phyloP scores from a whole-genome alignment of 2,888 invertebrate species.

The Lycaena phlaeas region DNA sequence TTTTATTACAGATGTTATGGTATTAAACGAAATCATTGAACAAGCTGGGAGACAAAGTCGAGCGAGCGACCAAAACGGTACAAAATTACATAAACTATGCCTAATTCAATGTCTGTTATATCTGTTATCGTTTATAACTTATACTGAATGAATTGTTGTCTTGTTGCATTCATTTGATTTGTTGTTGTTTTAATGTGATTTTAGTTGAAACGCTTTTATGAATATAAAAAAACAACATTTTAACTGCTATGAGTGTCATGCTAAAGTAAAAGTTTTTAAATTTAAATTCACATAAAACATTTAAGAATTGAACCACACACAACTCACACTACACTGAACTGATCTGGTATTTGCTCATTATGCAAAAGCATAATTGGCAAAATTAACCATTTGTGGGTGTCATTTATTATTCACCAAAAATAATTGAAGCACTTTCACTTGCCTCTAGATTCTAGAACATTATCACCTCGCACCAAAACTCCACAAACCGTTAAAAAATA shows the following conservation, averaged over 20 bases:
- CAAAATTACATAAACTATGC: constrained; percentile 28
- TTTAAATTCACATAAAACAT: constrained; percentile 14
- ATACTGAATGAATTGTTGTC: constrained; percentile 18
- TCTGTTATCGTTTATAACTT: too few species aligned
- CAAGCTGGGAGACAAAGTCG: constrained; percentile 93
- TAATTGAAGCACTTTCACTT: constrained; percentile 13
- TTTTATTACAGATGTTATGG: constrained; percentile 90
- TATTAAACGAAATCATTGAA: constrained; percentile 96
- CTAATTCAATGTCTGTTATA: too few species aligned
- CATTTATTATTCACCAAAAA: constrained; percentile 40
- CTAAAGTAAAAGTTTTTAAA: constrained; percentile 9
- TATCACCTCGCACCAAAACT: constrained; percentile 3
- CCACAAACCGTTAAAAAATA: too few species aligned
- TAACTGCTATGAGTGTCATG: constrained; percentile 3
- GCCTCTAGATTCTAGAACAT: constrained; percentile 14
- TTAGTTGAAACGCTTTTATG: constrained; percentile 11
- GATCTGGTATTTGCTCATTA: constrained; percentile 67
- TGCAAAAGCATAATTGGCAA: constrained; percentile 71
- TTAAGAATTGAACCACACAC: constrained; percentile 26
- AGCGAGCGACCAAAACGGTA: constrained; percentile 91
- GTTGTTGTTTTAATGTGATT: constrained; percentile 12
- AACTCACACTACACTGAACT: constrained; percentile 41
- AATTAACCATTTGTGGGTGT: constrained; percentile 51
- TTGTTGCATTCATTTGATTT: constrained; percentile 27
- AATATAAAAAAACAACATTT: constrained; percentile 10